These are phyloP conservation scores for Pelochelys cantorii DNA, from an alignment of 2,797 vertebrate genomes.

Conservation along the genomic window DNA sequence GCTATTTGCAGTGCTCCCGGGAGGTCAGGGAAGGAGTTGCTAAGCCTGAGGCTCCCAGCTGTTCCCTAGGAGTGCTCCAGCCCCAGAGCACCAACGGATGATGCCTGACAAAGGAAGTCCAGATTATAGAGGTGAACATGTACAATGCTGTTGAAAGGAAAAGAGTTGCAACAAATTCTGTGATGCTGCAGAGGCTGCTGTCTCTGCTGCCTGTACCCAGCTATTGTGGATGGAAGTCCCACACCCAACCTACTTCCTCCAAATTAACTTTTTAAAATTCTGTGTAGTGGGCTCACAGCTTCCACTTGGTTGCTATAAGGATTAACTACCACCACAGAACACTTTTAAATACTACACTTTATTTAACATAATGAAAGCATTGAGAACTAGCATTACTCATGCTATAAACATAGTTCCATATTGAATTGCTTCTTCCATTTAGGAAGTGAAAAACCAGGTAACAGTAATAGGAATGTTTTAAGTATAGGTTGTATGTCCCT, in stretches of 20 bases:
- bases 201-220: neutral
- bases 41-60: too few species aligned
- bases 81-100: too few species aligned
- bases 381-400: neutral
- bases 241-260: neutral
- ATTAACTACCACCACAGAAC: neutral
- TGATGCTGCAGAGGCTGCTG: neutral
- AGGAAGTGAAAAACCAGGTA: neutral
- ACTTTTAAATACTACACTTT: neutral
- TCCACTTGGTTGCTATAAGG: neutral
- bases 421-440: neutral
- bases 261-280: neutral
- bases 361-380: neutral
- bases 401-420: neutral
- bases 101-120: too few species aligned
- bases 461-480: neutral
- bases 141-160: neutral
- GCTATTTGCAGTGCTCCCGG: too few species aligned
- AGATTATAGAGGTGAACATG: too few species aligned
- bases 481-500: too few species aligned
- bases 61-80: too few species aligned
- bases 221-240: neutral
- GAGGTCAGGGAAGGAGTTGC: too few species aligned
- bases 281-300: neutral
- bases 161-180: neutral